A percentile compares a stretch with the other conserved stretches of the same genome.
phyloP scores from a whole-genome alignment of 2,113 vertebrate species.

The Pedetes capensis region DNA sequence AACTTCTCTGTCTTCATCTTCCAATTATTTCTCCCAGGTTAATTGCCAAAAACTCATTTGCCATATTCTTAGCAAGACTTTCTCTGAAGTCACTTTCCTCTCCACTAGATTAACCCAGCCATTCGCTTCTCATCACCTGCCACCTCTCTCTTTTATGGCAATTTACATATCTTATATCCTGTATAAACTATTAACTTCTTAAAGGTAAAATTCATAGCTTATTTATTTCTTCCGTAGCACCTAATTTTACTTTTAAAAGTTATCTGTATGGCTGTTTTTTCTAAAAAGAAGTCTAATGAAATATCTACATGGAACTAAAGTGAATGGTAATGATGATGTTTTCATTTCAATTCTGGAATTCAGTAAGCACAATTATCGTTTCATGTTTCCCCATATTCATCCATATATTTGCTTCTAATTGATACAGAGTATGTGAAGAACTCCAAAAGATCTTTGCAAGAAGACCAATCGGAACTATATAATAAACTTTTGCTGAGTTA shows the following conservation, averaged over 20 bases:
- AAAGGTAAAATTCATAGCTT: not conserved
- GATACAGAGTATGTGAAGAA: not conserved
- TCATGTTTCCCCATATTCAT: not conserved
- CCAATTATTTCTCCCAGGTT: not conserved
- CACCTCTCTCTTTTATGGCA: not conserved
- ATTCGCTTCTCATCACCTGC: not conserved
- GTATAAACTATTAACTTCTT: not conserved
- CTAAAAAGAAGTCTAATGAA: not conserved
- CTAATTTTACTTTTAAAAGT: conserved; percentile 11
- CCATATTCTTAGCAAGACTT: not conserved
- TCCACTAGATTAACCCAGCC: not conserved
- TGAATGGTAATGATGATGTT: not conserved
- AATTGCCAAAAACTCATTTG: not conserved
- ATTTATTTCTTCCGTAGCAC: not conserved
- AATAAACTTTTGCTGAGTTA: conserved; percentile 24
- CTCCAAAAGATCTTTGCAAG: not conserved
- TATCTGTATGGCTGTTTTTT: not conserved
- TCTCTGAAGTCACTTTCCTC: not conserved
- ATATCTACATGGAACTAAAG: not conserved
- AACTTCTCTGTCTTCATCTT: not conserved
- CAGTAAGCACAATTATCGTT: not conserved
- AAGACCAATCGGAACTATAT: not conserved
- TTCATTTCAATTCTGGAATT: not conserved
- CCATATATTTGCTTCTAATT: not conserved
- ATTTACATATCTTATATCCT: not conserved